Evolutionary conservation across 2,113 vertebrate species (phyloP), one percentile per base, ranked within the genome.

Genomic region (Mirza zaza): DNA sequence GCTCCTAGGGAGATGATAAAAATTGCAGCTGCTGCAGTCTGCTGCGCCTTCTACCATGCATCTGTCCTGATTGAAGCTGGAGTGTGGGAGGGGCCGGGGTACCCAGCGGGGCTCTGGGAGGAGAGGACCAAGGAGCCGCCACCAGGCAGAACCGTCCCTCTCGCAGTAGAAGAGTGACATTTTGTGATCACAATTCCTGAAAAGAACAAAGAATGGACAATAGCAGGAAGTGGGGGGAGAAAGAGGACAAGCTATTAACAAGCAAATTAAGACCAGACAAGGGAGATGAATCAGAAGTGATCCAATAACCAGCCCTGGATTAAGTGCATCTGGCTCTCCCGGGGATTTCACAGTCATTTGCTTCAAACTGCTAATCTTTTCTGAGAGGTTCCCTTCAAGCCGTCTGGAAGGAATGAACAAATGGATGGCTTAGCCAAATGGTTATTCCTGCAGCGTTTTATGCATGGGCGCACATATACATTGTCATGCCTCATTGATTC

Each of bases 331-430:
- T 97, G 98, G 93, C 84, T 97, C 95, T 93, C 84, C 92, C n/a
- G 14, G 97, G 98, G 97, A 98, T 98, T 98, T 98, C 98, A 96
- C 97, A 97, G 95, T 91, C 68, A 0, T 96, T 97, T 96, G 95
- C 97, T 97, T 98, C 97, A 93, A 97, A 96, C 93, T 57, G 84
- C 97, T 98, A 98, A 98, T 98, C 98, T 98, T 0, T 0, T 95
- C 97, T 73, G 61, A 98, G 97, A 94, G 97, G 65, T 95, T 95
- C 98, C 96, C 96, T 96, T 97, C 96, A 96, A 98, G 95, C 98
- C 85, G 95, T 95, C 96, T 98, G 98, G 97, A 98, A 98, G 95
- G 77, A 92, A 73, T 80, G 96, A 94, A 96, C 95, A 80, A 97
- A 97, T 88, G 97, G 76, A 82, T 27, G 82, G 9, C 34, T 95